These are phyloP conservation scores for Eulimnadia texana DNA, from an alignment of 1,140 invertebrate species.

Conservation along the genomic window DNA sequence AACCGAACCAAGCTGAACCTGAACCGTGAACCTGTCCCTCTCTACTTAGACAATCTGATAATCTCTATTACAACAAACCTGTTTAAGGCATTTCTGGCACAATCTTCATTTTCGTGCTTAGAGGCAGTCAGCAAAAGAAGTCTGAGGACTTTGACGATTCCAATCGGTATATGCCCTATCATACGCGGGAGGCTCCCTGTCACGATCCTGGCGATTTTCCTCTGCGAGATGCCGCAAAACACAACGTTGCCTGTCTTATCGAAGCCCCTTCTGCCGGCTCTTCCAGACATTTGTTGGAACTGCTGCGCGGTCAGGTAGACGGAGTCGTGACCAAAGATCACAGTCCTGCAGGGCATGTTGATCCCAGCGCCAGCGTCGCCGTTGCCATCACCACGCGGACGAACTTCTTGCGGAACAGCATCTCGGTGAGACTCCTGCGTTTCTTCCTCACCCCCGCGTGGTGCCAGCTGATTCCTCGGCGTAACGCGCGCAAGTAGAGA, in stretches of 20 bases:
- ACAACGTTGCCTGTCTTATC: conserved; percentile 13
- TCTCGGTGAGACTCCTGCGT: conserved; percentile 18
- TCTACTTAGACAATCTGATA: too few species aligned
- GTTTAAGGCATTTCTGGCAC: too few species aligned
- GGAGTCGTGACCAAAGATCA: conserved; percentile 18
- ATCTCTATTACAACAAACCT: too few species aligned
- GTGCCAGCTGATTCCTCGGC: conserved; percentile 18
- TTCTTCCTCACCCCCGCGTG: conserved; percentile 18
- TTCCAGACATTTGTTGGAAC: conserved; percentile 21
- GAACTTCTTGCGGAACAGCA: conserved; percentile 21
- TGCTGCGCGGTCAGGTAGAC: conserved; percentile 19
- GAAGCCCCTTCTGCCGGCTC: conserved; percentile 15
- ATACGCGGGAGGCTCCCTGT: not conserved
- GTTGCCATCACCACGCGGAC: conserved; percentile 19
- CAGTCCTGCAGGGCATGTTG: conserved; percentile 22
- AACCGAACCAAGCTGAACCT: too few species aligned
- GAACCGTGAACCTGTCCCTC: too few species aligned
- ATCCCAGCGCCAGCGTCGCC: conserved; percentile 21
- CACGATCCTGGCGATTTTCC: conserved; percentile 10
- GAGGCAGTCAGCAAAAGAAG: too few species aligned
- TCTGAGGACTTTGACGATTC: too few species aligned
- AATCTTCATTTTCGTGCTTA: too few species aligned
- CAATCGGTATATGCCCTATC: not conserved
- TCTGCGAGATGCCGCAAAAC: conserved; percentile 8
- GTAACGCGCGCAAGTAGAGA: conserved; percentile 1